phyloP scores from a whole-genome alignment of 2,113 vertebrate species.

The Pogona vitticeps region DNA sequence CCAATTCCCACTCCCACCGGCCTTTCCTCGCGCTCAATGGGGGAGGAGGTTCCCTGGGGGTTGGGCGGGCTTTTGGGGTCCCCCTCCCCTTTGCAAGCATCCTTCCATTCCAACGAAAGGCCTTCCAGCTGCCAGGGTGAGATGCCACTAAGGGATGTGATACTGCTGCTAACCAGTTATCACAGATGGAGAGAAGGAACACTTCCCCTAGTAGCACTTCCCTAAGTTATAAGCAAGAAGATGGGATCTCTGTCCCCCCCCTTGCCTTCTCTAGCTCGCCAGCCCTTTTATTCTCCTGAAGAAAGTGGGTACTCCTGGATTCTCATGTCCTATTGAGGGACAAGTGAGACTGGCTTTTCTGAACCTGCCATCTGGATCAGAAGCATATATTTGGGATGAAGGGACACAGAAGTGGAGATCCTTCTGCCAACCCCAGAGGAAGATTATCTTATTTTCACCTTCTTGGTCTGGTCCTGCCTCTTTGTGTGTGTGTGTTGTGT shows the following conservation, averaged over 20 bases:
- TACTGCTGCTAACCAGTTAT: not conserved
- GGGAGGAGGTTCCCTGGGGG: not conserved
- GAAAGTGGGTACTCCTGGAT: not conserved
- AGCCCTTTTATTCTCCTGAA: not conserved
- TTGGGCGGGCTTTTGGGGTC: no score
- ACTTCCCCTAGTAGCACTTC: slow-evolving; percentile 48
- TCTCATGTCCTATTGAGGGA: not conserved
- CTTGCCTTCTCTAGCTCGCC: slow-evolving; percentile 31
- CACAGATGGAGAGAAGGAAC: slow-evolving; percentile 30
- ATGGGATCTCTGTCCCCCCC: slow-evolving; percentile 2
- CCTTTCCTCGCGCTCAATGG: no score
- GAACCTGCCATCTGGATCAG: not conserved
- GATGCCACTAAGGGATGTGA: not conserved
- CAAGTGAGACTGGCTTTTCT: not conserved
- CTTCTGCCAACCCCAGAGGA: not conserved
- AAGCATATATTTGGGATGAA: not conserved
- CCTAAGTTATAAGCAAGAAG: slow-evolving; percentile 30
- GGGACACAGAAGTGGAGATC: not conserved
- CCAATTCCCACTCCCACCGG: no score
- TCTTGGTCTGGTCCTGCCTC: no score
- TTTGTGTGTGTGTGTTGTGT: no score
- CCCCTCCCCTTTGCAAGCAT: no score
- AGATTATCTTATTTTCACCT: no score
- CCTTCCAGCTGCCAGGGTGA: no score
- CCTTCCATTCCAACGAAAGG: no score